A percentile compares a stretch with the other conserved stretches of the same genome.
Conservation (phyloP, 1,140 invertebrate genomes). For the Saccostrea echinata region DNA sequence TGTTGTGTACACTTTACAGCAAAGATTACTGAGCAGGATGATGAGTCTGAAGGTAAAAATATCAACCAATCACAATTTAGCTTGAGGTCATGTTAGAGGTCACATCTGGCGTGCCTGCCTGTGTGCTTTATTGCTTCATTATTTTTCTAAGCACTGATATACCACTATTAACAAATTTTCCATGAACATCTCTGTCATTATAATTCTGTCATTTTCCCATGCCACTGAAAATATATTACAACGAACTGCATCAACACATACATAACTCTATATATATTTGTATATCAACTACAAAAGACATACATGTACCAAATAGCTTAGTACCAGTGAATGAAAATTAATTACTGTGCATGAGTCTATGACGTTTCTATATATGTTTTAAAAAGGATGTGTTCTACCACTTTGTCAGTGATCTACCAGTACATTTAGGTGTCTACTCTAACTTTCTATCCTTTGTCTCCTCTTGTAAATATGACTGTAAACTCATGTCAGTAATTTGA, state of each 20-base stretch:
- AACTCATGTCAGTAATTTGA: too few relatives aligned
- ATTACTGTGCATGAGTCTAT: too few relatives aligned
- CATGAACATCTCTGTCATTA: conserved; percentile 2
- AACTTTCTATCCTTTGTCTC: too few relatives aligned
- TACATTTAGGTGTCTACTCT: too few relatives aligned
- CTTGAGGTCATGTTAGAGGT: conserved; percentile 34
- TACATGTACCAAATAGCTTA: not conserved
- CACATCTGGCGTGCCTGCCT: conserved; percentile 34
- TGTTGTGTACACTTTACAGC: conserved; percentile 34
- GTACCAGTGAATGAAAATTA: too few relatives aligned
- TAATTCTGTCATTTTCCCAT: conserved; percentile 30
- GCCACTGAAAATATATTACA: not conserved
- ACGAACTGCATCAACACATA: not conserved
- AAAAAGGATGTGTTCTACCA: too few relatives aligned
- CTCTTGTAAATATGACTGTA: too few relatives aligned
- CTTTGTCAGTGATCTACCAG: too few relatives aligned
- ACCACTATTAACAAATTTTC: conserved; percentile 23
- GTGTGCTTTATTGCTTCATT: conserved; percentile 32
- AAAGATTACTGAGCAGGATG: conserved; percentile 20
- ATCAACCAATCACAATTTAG: conserved; percentile 37
- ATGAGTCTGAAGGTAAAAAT: conserved; percentile 35
- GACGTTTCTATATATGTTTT: too few relatives aligned
- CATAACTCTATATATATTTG: not conserved
- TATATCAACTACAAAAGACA: not conserved
- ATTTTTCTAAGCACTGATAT: conserved; percentile 32